phyloP scores from a whole-genome alignment of 2,888 invertebrate species.

The Spilarctia lutea region DNA sequence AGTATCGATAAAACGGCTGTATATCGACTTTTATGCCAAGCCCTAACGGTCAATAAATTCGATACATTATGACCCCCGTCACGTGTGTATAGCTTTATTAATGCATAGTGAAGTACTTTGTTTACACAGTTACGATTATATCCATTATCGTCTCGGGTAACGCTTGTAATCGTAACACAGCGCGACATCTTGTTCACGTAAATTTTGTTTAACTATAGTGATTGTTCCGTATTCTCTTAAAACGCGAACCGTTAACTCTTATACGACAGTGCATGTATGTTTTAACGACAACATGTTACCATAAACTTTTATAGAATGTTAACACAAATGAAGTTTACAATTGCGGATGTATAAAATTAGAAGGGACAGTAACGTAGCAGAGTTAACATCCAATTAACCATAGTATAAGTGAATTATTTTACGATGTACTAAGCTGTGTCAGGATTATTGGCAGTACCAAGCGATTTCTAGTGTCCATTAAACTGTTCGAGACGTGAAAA shows the following conservation, averaged over 20 bases:
- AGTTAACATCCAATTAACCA: conserved; percentile 54
- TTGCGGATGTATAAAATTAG: conserved; percentile 49
- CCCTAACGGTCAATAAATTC: conserved; percentile 77
- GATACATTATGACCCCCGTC: conserved; percentile 65
- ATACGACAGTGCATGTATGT: conserved; percentile 51
- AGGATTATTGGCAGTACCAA: conserved; percentile 32
- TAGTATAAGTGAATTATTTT: conserved; percentile 49
- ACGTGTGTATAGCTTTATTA: conserved; percentile 72
- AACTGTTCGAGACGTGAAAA: conserved; percentile 18
- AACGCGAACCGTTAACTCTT: conserved; percentile 57
- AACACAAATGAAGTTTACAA: conserved; percentile 54
- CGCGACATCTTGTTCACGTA: conserved; percentile 59
- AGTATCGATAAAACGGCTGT: conserved; percentile 76
- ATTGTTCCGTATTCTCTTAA: conserved; percentile 56
- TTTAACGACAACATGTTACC: conserved; percentile 47
- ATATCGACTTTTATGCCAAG: conserved; percentile 74
- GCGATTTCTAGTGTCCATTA: conserved; percentile 32
- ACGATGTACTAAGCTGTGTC: conserved; percentile 47
- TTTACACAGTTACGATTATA: conserved; percentile 62
- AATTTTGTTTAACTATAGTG: conserved; percentile 61
- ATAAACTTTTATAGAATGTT: conserved; percentile 57
- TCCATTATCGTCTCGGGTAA: conserved; percentile 60
- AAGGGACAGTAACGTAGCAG: conserved; percentile 44
- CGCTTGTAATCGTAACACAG: conserved; percentile 59
- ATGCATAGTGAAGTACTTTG: conserved; percentile 66